Percentiles rank a stretch among this genome's conserved stretches.
phyloP scores from a whole-genome alignment of 2,888 invertebrate species.

The Pseudococcus jackbeardsleyi region DNA sequence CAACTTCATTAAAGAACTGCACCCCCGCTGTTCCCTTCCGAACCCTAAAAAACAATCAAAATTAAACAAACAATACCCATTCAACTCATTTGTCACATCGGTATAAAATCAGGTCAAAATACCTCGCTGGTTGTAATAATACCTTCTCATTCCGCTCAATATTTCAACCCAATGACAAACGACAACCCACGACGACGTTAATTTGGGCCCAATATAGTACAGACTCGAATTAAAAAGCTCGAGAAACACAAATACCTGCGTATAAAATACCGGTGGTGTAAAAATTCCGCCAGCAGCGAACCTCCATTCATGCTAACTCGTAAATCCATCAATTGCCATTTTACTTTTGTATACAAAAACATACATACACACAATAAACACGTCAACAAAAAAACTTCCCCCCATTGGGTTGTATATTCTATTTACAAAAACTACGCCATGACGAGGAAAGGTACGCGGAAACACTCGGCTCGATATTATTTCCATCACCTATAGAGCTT shows the following conservation, averaged over 20 bases:
- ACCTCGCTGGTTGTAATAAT: background rate
- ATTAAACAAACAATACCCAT: background rate
- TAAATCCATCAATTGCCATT: slow-evolving; percentile 8
- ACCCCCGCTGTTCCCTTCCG: background rate
- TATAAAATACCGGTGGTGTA: background rate
- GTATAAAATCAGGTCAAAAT: background rate
- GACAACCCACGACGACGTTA: background rate
- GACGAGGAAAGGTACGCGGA: background rate
- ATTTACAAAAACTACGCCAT: background rate
- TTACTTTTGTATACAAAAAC: background rate
- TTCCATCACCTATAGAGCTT: background rate
- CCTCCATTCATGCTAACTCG: background rate
- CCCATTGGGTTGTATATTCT: background rate
- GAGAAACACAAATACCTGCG: background rate
- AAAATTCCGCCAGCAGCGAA: background rate
- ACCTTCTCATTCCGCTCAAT: background rate
- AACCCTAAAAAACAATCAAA: background rate
- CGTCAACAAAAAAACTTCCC: slow-evolving; percentile 16
- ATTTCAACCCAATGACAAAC: background rate
- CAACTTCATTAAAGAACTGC: background rate
- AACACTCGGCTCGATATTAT: background rate
- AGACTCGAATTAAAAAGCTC: background rate
- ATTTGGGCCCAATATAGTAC: background rate
- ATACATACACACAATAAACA: background rate
- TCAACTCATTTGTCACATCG: background rate